A percentile compares a stretch with the other conserved stretches of the same genome.
These are phyloP conservation scores for Cololabis saira DNA, from an alignment of 2,113 vertebrate genomes.

Conservation along the genomic window DNA sequence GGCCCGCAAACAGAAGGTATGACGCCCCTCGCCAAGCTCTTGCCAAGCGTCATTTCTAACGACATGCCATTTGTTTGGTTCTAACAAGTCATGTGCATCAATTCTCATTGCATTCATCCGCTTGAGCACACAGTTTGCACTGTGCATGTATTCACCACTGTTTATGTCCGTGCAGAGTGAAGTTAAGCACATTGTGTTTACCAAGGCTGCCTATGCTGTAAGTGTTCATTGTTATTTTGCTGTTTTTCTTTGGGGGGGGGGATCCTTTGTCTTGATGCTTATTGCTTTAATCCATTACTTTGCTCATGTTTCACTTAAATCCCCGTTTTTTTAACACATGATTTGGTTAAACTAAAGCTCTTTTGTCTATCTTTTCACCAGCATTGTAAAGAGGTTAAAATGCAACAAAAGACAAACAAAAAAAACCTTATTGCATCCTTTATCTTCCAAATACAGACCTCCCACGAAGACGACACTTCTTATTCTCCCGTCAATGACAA, in stretches of 20 bases:
- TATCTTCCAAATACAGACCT: conserved; percentile 40
- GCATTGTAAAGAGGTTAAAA: not conserved
- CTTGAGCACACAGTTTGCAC: conserved; percentile 37
- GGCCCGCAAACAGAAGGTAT: conserved; percentile 69
- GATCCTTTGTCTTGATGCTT: not conserved
- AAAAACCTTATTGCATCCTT: not conserved
- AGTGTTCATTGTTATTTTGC: conserved; percentile 53
- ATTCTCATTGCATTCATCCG: conserved; percentile 4
- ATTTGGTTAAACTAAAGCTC: not conserved
- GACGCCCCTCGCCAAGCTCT: not conserved
- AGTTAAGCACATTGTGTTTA: conserved; percentile 73
- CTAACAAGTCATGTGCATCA: conserved; percentile 5
- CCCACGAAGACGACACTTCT: conserved; percentile 66
- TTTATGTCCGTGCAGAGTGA: conserved; percentile 69
- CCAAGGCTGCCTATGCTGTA: conserved; percentile 70
- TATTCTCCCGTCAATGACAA: conserved; percentile 77
- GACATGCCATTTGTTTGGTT: conserved; percentile 11
- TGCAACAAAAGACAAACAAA: not conserved
- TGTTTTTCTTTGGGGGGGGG: conserved; percentile 4
- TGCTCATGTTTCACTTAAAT: not conserved
- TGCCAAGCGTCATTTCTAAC: not conserved
- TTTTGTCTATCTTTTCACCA: not conserved
- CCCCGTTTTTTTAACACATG: conserved; percentile 1
- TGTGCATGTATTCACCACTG: conserved; percentile 35
- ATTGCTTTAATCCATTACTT: conserved; percentile 1